phyloP scores from a whole-genome alignment of 2,888 invertebrate species.

The Reticulitermes lucifugus region DNA sequence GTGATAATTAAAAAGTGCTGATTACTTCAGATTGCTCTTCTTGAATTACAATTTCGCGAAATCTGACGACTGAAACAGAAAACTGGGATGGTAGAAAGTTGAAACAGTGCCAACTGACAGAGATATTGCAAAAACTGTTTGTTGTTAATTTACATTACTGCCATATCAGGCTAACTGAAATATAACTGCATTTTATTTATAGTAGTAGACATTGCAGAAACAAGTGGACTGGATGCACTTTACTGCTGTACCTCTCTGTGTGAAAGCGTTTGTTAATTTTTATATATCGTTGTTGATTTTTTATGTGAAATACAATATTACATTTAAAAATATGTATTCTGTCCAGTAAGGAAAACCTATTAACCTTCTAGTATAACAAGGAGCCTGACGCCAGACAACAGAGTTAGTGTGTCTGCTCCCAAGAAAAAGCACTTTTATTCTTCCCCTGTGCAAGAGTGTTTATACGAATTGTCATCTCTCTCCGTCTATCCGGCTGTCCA shows the following conservation, averaged over 20 bases:
- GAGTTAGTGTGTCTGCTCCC: too few relatives aligned
- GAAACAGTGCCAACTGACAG: neutral
- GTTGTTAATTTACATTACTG: neutral
- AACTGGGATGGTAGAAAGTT: neutral
- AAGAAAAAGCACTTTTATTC: too few relatives aligned
- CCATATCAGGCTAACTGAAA: too few relatives aligned
- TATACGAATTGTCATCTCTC: too few relatives aligned
- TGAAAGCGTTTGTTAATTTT: conserved; percentile 49
- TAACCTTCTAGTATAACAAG: too few relatives aligned
- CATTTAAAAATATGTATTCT: neutral
- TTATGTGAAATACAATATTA: neutral
- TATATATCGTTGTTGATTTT: conserved; percentile 48
- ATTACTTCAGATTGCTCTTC: too few relatives aligned
- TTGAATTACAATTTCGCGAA: neutral
- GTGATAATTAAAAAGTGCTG: too few relatives aligned
- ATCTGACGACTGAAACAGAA: neutral
- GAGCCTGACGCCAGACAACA: too few relatives aligned
- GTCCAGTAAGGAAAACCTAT: too few relatives aligned
- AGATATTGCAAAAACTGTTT: neutral
- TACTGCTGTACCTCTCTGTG: conserved; percentile 28
- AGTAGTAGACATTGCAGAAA: neutral
- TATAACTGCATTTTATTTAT: neutral
- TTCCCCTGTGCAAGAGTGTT: too few relatives aligned
- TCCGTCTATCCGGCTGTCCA: too few relatives aligned
- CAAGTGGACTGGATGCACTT: neutral